Evolutionary conservation across 2,113 vertebrate genomes (phyloP).

Genomic region (Rhea americana): DNA sequence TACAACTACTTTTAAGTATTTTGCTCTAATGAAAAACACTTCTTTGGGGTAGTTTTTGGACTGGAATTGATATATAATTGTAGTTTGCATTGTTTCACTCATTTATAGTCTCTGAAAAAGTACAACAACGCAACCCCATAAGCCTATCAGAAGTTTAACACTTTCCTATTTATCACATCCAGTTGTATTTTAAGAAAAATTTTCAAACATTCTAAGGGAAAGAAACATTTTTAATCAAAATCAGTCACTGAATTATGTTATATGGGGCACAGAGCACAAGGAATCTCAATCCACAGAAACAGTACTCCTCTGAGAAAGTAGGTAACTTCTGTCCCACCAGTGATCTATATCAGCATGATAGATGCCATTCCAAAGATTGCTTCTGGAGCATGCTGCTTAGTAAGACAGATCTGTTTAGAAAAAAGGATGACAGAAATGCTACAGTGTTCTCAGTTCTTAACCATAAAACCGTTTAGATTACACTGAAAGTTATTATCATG

Average conservation of each 20-base stretch:
- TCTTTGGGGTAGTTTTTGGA: background rate
- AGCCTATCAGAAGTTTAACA: background rate
- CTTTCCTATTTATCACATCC: background rate
- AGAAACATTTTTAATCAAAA: background rate
- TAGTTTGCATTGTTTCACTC: background rate
- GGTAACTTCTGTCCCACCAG: background rate
- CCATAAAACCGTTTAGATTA: background rate
- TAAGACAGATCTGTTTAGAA: background rate
- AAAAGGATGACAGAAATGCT: background rate
- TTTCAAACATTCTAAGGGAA: background rate
- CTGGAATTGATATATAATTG: background rate
- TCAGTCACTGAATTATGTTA: background rate
- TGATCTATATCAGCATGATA: background rate
- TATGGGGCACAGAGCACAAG: background rate
- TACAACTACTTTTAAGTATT: background rate
- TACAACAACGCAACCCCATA: rapidly evolving
- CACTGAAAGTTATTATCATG: background rate
- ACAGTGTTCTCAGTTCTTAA: background rate
- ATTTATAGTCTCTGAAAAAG: background rate
- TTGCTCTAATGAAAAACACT: background rate
- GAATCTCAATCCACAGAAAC: background rate
- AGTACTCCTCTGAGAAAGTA: background rate
- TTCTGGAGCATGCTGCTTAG: background rate
- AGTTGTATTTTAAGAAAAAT: background rate
- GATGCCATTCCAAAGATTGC: background rate